Percentiles rank a stretch among this genome's conserved stretches.
These are phyloP conservation scores for Eilema caniola DNA, from an alignment of 2,888 invertebrate species.

Conservation along the genomic window DNA sequence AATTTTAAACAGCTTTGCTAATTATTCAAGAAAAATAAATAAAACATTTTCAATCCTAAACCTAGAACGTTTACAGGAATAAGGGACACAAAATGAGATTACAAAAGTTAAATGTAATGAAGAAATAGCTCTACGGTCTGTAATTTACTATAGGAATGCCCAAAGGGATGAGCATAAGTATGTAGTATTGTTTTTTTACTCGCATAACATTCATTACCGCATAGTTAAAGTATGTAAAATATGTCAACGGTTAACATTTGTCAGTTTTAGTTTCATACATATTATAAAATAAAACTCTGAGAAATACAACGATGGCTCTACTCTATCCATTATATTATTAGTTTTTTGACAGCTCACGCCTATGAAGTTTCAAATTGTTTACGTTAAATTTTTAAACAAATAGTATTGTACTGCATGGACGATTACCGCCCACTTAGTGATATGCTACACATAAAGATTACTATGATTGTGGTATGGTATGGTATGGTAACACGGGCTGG, in stretches of 20 bases:
- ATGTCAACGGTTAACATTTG: not conserved
- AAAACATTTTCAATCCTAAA: conserved; percentile 20
- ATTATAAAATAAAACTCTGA: not conserved
- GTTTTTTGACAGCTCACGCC: too few relatives aligned
- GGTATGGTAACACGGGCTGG: too few relatives aligned
- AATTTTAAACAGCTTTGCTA: not conserved
- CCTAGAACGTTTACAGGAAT: conserved; percentile 17
- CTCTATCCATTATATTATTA: too few relatives aligned
- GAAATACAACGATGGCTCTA: not conserved
- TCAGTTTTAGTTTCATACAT: not conserved
- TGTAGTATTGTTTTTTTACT: conserved; percentile 8
- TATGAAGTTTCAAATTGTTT: too few relatives aligned
- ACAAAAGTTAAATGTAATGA: conserved; percentile 30
- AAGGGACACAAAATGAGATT: conserved; percentile 22
- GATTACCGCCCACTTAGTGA: too few relatives aligned
- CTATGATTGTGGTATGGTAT: too few relatives aligned
- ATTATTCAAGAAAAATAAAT: conserved; percentile 12
- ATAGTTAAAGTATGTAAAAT: conserved; percentile 2
- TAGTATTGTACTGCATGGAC: too few relatives aligned
- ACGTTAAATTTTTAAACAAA: too few relatives aligned
- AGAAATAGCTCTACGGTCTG: conserved; percentile 24
- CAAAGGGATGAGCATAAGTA: conserved; percentile 21
- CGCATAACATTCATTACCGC: not conserved
- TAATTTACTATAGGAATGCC: conserved; percentile 25
- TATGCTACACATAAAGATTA: too few relatives aligned